These are phyloP conservation scores for Papilio glaucus DNA, from an alignment of 1,140 invertebrate genomes.

Conservation along the genomic window DNA sequence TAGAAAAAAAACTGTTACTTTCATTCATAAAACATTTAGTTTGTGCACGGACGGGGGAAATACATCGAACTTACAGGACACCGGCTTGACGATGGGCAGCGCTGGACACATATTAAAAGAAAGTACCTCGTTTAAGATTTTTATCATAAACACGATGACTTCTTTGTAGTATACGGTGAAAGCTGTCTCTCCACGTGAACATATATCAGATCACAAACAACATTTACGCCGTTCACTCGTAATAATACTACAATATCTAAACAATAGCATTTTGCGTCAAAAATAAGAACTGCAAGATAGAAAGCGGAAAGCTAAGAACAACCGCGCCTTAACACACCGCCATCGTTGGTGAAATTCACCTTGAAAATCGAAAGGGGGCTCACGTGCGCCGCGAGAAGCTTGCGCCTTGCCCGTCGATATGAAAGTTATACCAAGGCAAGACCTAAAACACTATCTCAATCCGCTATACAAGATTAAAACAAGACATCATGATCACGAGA, in stretches of 20 bases:
- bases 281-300: background rate
- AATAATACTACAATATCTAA: background rate
- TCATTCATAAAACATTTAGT: no score
- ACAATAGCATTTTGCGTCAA: background rate
- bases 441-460: background rate
- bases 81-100: no score
- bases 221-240: background rate
- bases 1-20: no score
- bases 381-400: slow-evolving; percentile 2
- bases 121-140: no score
- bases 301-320: background rate
- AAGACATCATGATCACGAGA: background rate
- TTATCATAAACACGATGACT: no score
- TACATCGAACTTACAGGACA: no score
- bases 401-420: background rate
- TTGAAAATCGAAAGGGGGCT: slow-evolving; percentile 20
- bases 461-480: background rate
- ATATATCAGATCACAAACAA: background rate
- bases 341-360: slow-evolving; percentile 18
- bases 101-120: no score
- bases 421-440: slow-evolving; percentile 12
- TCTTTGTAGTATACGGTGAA: no score
- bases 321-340: slow-evolving; percentile 2
- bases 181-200: no score
- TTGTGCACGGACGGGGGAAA: no score